phyloP scores from a whole-genome alignment of 2,888 invertebrate species.

The Xanthorhoe spadicearia region DNA sequence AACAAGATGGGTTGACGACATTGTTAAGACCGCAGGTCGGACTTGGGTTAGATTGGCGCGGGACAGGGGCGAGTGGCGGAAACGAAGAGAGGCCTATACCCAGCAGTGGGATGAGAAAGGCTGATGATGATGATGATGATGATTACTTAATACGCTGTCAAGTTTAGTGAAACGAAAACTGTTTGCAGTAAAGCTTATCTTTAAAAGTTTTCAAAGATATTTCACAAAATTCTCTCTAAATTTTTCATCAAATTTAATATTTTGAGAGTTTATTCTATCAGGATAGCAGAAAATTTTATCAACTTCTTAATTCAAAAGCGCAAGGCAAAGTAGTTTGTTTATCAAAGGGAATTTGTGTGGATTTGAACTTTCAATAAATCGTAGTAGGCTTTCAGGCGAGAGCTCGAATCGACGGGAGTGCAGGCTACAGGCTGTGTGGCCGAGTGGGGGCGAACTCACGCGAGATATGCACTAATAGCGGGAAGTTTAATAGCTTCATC shows the following conservation, averaged over 20 bases:
- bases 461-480: background rate
- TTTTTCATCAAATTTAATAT: background rate
- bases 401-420: constrained; percentile 23
- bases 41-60: no score
- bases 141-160: no score
- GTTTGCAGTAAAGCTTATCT: background rate
- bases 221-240: background rate
- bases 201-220: background rate
- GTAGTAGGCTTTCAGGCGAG: constrained; percentile 22
- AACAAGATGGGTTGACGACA: no score
- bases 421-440: constrained; percentile 20
- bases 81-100: no score
- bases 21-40: no score
- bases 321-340: constrained; percentile 20
- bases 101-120: no score
- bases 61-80: no score
- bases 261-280: constrained; percentile 4
- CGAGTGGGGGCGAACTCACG: background rate
- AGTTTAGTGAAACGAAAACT: no score
- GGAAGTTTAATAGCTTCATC: background rate
- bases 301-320: constrained; percentile 19
- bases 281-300: constrained; percentile 1
- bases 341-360: constrained; percentile 29
- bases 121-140: no score
- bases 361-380: constrained; percentile 34